Percentiles rank a stretch among this genome's conserved stretches.
phyloP scores from a whole-genome alignment of 2,113 vertebrate genomes.

The Thermophis baileyi region DNA sequence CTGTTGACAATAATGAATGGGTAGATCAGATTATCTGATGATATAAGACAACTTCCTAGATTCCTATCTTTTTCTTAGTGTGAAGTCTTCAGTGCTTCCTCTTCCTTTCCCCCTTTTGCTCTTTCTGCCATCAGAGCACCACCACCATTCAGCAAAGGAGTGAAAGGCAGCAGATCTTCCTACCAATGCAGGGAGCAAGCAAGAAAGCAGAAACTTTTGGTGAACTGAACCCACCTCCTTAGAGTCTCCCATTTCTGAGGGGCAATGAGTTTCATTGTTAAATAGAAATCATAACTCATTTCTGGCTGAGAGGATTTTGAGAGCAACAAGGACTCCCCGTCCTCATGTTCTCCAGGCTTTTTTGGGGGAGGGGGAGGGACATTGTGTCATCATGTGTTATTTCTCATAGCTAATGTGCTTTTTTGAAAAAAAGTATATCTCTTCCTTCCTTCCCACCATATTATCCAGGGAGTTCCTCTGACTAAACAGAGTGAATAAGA shows the following conservation, averaged over 20 bases:
- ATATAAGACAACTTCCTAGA: background rate
- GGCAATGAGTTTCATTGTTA: background rate
- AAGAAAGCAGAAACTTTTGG: background rate
- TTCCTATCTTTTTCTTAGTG: background rate
- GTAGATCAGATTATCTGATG: background rate
- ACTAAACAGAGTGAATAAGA: background rate
- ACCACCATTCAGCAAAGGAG: background rate
- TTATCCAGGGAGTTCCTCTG: background rate
- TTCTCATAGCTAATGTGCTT: background rate
- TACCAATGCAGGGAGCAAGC: background rate
- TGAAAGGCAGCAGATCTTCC: background rate
- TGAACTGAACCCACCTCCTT: background rate
- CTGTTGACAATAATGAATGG: background rate
- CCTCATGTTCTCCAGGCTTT: background rate
- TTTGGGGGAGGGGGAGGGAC: background rate
- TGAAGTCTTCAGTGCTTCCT: background rate
- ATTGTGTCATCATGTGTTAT: background rate
- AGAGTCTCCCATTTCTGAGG: background rate
- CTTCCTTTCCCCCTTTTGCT: background rate
- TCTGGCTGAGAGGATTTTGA: background rate
- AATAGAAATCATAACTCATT: background rate
- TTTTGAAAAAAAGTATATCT: background rate
- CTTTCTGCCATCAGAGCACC: background rate
- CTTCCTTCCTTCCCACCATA: background rate
- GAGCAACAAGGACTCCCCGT: background rate